A percentile compares a stretch with the other conserved stretches of the same genome.
These are phyloP conservation scores for Aquatica leii DNA, from an alignment of 2,888 invertebrate genomes.

Conservation along the genomic window DNA sequence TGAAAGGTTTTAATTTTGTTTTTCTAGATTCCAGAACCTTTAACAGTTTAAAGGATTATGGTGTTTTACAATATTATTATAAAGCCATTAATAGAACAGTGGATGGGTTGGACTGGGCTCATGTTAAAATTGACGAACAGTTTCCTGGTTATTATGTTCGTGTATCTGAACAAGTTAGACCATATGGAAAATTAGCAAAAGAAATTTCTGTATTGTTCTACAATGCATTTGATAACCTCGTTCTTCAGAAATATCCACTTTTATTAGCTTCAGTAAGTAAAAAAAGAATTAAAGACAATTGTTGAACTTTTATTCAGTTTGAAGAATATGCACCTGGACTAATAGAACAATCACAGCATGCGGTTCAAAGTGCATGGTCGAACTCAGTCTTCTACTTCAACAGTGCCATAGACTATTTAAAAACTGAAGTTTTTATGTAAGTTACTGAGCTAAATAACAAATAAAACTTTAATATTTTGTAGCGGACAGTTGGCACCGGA, in stretches of 20 bases:
- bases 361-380: constrained; percentile 61
- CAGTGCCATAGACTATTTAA: constrained; percentile 68
- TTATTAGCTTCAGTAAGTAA: constrained; percentile 64
- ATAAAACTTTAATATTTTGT: constrained; percentile 7
- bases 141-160: constrained; percentile 72
- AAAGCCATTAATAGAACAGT: constrained; percentile 69
- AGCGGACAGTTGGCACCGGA: constrained; percentile 82
- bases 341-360: constrained; percentile 66
- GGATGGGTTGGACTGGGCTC: constrained; percentile 69
- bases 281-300: too few species aligned
- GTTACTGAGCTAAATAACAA: constrained; percentile 55
- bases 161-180: constrained; percentile 65
- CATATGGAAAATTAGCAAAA: constrained; percentile 68
- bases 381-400: constrained; percentile 64
- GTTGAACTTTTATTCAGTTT: constrained; percentile 61
- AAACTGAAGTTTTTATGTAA: constrained; percentile 82
- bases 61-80: constrained; percentile 70
- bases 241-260: constrained; percentile 60
- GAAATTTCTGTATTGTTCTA: constrained; percentile 66
- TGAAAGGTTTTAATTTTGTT: constrained; percentile 1
- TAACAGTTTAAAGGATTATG: constrained; percentile 70
- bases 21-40: constrained; percentile 69
- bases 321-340: constrained; percentile 79
- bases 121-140: constrained; percentile 73
- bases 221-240: constrained; percentile 58